phyloP scores from a whole-genome alignment of 1,140 invertebrate genomes.

The Pogonus chalceus region DNA sequence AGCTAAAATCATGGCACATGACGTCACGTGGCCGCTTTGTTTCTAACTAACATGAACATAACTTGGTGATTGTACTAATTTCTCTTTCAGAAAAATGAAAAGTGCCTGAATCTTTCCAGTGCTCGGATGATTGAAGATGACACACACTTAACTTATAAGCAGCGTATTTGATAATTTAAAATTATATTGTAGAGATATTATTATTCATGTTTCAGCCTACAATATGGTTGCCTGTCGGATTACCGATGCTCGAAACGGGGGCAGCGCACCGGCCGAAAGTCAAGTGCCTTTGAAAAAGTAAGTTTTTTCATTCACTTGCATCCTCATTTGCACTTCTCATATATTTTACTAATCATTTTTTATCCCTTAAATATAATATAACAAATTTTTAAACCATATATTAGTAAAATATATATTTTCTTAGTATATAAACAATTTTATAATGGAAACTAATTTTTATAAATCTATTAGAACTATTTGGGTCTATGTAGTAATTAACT shows the following conservation, averaged over 20 bases:
- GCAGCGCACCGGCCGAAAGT: conserved; percentile 69
- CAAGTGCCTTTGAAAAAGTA: conserved; percentile 97
- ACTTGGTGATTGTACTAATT: conserved; percentile 3
- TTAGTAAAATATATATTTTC: neutral
- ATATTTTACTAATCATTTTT: conserved; percentile 7
- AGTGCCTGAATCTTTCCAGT: conserved; percentile 4
- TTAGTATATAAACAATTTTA: neutral
- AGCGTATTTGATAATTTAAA: conserved; percentile 49
- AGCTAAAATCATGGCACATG: no score
- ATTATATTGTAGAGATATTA: conserved; percentile 38
- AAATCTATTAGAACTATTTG: no score
- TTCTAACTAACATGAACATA: no score
- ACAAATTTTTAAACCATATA: conserved; percentile 5
- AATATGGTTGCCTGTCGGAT: conserved; percentile 94
- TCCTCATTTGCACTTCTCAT: neutral
- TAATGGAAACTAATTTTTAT: no score
- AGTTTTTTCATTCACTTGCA: conserved; percentile 39
- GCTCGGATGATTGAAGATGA: conserved; percentile 3
- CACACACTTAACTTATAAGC: neutral
- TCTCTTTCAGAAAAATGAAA: conserved; percentile 4
- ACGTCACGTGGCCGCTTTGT: no score
- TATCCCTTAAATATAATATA: neutral
- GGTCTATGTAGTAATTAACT: no score
- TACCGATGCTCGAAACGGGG: conserved; percentile 82
- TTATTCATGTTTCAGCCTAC: conserved; percentile 71